These are phyloP conservation scores for Cirrhinus molitorella DNA, from an alignment of 2,797 vertebrate genomes.

Conservation along the genomic window DNA sequence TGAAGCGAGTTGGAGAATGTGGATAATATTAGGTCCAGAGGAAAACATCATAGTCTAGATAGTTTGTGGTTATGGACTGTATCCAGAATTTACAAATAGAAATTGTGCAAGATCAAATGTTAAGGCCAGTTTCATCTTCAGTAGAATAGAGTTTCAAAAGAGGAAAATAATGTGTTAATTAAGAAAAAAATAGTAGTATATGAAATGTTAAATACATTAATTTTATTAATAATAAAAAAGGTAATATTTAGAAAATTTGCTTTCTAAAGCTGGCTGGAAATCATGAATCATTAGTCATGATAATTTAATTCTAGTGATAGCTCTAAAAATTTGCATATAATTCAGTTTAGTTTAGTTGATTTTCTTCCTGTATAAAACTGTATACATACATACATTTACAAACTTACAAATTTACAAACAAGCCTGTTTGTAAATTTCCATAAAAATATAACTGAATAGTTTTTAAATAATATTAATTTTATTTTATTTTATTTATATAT, in stretches of 20 bases:
- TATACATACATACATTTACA: too few relatives aligned
- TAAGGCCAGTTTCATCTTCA: not conserved
- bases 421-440: too few relatives aligned
- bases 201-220: not conserved
- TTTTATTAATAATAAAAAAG: not conserved
- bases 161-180: not conserved
- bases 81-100: conserved; percentile 4
- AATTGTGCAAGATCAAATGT: not conserved
- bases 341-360: not conserved
- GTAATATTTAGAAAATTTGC: not conserved
- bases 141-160: not conserved
- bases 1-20: conserved; percentile 18
- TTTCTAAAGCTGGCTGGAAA: too few relatives aligned
- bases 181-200: not conserved
- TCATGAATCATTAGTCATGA: not conserved
- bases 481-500: too few relatives aligned
- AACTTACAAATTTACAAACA: too few relatives aligned
- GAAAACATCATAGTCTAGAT: conserved; percentile 23
- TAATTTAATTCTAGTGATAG: not conserved
- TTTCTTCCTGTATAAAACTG: not conserved
- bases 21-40: conserved; percentile 38
- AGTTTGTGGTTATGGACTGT: conserved; percentile 19
- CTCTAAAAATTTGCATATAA: not conserved
- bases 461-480: not conserved
- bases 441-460: not conserved